Base-by-base conservation (phyloP, 2,888 invertebrate genomes). In the Schizotus pectinicornis region DNA sequence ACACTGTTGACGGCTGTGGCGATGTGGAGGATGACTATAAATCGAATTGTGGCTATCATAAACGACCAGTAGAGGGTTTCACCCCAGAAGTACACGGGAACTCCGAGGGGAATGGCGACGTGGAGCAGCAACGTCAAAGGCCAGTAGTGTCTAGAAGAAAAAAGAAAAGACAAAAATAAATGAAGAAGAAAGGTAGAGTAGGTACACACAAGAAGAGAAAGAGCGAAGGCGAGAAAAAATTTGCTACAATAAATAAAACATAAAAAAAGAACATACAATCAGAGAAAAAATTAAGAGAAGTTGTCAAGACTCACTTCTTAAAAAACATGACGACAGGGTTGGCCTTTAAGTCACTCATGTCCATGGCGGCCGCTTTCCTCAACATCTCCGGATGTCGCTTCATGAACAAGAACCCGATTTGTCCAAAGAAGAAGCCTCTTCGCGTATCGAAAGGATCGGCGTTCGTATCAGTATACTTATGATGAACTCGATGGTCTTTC, bases 331-430 rank as follows among this genome's bases (percentile, higher is more conserved):
- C 83, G 0, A 95, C 83, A 0, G 92, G 91, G 81, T 96, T 95
- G 12, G 82, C 81, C 22, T 81, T 64, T 13, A 96, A 83, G 75
- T 97, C 96, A 33, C 85, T 87, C 84, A 94, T 86, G 74, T 96
- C 92, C 8, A 95, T 81, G 69, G 86, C 85, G 49, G 82, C 84
- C 22, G 96, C 95, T 71, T 90, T 88, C 13, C 81, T 81, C 45
- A 90, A 81, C 1, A 96, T 94, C 57, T 91, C 90, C 0, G 94
- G 93, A 77, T 95, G 95, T 77, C 96, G 95, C 69, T 86, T 86
- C 86, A 90, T 87, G 88, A 92, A 89, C 13, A 96, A 83, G 96
- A 96, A 97, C 13, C 96, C 96, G 34, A 95, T 88, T 76, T 97
- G 96, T 0, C 95, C 84, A 80, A 95, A 97, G 80, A 95, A 96